Evolutionary conservation across 2,888 invertebrate genomes (phyloP), one percentile per base, ranked within the genome.

Genomic region (Lathronympha strigana): DNA sequence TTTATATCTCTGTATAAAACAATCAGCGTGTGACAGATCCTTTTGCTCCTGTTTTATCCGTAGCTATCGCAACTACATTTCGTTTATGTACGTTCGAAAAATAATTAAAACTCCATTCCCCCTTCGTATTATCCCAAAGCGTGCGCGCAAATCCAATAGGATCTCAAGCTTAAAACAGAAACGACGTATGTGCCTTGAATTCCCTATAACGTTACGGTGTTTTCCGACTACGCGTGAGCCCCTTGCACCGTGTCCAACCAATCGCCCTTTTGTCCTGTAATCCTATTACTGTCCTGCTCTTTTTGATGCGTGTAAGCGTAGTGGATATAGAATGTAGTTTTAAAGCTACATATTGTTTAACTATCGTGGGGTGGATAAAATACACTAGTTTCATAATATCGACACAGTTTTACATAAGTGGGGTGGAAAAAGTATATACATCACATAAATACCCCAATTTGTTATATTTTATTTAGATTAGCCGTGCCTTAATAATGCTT

Each of bases 221-320:
- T 57, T 31, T n/a, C 1, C 19, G 4, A 13, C 8, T 0, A 28
- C 11, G 21, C 0, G 51, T 28, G 80, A 78, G 78, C 79, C 81
- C 75, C 82, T 81, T 77, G 74, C 77, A 77, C 80, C 82, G 86
- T 85, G 86, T 74, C 81, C 81, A 66, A 86, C 84, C 85, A 87
- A 88, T 88, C 88, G 83, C 82, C 82, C 81, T 72, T 82, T 84
- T 86, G 79, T 74, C 78, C 79, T 72, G 73, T 82, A 82, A 82
- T 78, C 81, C 73, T 76, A 71, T 70, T 49, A 61, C 64, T 21
- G 36, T 64, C 64, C 58, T 25, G 43, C 58, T 58, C 58, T 63
- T 49, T 57, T 51, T 13, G 17, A 51, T 45, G 40, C 28, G 57
- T 15, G 58, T 25, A 43, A 58, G 58, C 54, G n/a, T 13, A 36